Evolutionary conservation across 2,113 vertebrate genomes (phyloP).

Genomic region (Grammomys surdaster): DNA sequence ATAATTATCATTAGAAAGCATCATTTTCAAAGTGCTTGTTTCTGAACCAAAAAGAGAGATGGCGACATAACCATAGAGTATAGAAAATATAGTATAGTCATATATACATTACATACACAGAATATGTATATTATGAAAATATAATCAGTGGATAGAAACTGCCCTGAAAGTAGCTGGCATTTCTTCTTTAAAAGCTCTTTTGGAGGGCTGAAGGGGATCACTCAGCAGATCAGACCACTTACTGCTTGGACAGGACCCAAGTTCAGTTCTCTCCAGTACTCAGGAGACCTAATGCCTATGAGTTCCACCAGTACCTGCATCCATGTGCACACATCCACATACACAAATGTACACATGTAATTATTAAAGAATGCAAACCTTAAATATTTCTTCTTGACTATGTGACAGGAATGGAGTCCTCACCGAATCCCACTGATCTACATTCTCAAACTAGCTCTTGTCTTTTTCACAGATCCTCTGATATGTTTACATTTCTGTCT

Average conservation of each 20-base stretch:
- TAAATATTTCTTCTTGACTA: background rate
- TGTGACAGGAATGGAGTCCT: no score
- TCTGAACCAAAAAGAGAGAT: conserved; percentile 5
- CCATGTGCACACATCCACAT: no score
- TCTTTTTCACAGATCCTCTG: background rate
- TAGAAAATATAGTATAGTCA: background rate
- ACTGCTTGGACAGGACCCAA: background rate
- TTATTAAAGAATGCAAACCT: background rate
- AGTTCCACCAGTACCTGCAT: background rate
- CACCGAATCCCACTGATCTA: background rate
- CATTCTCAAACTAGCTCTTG: background rate
- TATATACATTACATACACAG: no score
- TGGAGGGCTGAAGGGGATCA: background rate
- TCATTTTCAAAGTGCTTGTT: conserved; percentile 22
- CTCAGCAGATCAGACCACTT: background rate
- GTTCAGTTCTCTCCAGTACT: background rate
- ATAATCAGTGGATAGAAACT: background rate
- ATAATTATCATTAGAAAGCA: conserved; percentile 27
- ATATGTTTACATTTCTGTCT: background rate
- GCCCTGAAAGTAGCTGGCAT: background rate
- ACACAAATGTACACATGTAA: background rate
- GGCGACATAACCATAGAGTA: background rate
- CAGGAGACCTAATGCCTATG: no score
- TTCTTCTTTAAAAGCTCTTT: background rate
- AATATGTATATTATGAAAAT: no score